These are phyloP conservation scores for Lithophane socia DNA, from an alignment of 2,888 invertebrate species.

Conservation along the genomic window DNA sequence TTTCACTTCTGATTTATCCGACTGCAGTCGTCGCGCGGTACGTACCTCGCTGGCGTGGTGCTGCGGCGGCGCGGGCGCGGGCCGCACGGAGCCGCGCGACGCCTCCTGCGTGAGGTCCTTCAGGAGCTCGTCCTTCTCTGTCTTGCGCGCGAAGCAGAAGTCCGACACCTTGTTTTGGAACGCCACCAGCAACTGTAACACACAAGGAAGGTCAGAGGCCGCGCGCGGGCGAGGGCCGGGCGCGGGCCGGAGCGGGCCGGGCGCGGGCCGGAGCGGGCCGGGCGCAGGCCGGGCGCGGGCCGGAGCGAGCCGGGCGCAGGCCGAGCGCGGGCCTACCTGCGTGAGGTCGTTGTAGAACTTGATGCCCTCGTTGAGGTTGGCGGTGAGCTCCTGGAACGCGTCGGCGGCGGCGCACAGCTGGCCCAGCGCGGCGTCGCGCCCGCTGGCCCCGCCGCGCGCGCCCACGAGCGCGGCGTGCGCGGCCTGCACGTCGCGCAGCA, in stretches of 20 bases:
- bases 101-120: conserved; percentile 97
- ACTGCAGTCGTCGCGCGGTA: neutral
- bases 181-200: conserved; percentile 94
- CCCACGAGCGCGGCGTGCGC: conserved; percentile 82
- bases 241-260: no score
- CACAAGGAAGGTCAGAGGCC: neutral
- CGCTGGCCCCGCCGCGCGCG: conserved; percentile 91
- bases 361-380: conserved; percentile 98
- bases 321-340: conserved; percentile 86
- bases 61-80: conserved; percentile 77
- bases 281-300: no score
- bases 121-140: conserved; percentile 99
- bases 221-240: neutral
- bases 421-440: conserved; percentile 95
- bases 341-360: conserved; percentile 98
- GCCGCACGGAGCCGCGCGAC: conserved; percentile 91
- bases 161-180: conserved; percentile 99
- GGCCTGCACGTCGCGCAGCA: conserved; percentile 66
- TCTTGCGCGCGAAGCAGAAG: conserved; percentile 99
- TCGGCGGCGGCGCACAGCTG: conserved; percentile 97
- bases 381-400: conserved; percentile 96
- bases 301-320: no score
- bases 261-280: no score
- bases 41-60: conserved; percentile 69
- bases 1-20: no score